Evolutionary conservation across 2,113 vertebrate species (phyloP), one percentile per base, ranked within the genome.

Genomic region (Gobius niger): DNA sequence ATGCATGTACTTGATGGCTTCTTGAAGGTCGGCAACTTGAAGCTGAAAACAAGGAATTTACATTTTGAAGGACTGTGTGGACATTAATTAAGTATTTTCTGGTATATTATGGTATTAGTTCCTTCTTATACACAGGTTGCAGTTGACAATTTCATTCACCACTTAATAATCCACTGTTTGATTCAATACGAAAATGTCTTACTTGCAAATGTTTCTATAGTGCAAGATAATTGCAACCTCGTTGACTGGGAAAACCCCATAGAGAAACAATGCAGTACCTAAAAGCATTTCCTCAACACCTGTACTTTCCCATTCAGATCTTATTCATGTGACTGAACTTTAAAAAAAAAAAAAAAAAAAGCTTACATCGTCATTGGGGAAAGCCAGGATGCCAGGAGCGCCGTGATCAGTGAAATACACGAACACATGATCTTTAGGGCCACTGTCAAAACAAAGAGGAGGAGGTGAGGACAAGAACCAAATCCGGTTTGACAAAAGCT

Each of bases 391-490:
- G 18, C 96, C 98, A 8, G 96, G 93, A 0, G 93, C 95, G 47
- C 98, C 98, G 0, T 99, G 96, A 53, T 99, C 98, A 0, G 96
- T 95, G 88, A 99, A 99, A 87, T 96, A 99, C 63, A 99, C 88
- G 59, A 99, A 99, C 62, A 99, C 94, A 0, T 98, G 93, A 85
- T 99, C 97, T 7, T 92, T 89, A 67, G 98, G 96, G 1, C 98
- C 98, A 0, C 98, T 99, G 92, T 59, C 82, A 85, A 66, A 44
- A 90, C 44, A 91, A 49, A 1, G 75, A 1, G 57, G 7, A 2
- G 24, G 13, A 50, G 18, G 41, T 78, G 13, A 65, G 16, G 50
- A 42, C 24, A 41, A 14, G 14, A n/a, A 42, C 6, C 24, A 8
- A 42, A 44, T 44, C 40, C 57, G 14, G 57, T 60, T 40, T 57